Evolutionary conservation across 2,888 invertebrate species (phyloP).

Genomic region (Seladonia tumulorum): DNA sequence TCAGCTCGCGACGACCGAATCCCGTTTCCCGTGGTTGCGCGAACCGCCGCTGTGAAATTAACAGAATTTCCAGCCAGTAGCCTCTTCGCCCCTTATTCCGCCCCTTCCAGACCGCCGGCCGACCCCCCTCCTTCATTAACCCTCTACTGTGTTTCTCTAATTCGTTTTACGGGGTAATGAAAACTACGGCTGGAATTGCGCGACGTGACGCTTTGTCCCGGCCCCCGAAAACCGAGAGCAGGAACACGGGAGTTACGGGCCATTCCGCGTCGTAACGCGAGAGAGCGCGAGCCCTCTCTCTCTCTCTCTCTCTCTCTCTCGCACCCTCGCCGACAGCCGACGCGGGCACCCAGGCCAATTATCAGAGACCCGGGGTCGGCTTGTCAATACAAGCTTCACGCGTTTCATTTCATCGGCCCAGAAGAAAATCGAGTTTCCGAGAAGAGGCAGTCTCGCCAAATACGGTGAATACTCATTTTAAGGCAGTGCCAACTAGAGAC

Average conservation of each 20-base stretch:
- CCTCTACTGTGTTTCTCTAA: constrained; percentile 60
- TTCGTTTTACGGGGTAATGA: constrained; percentile 60
- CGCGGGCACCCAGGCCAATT: neutral
- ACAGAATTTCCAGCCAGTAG: constrained; percentile 48
- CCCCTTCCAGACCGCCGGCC: neutral
- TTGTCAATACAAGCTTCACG: neutral
- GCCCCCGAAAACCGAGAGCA: constrained; percentile 34
- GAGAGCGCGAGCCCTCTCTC: neutral
- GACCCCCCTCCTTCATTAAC: constrained; percentile 48
- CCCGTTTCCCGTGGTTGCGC: constrained; percentile 49
- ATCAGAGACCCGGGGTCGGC: neutral
- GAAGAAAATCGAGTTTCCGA: neutral
- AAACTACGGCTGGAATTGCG: constrained; percentile 53
- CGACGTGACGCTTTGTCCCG: constrained; percentile 54
- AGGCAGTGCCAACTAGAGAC: too few species aligned
- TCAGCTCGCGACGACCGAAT: constrained; percentile 48
- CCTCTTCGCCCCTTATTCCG: constrained; percentile 3
- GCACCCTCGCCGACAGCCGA: neutral
- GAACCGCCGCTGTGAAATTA: constrained; percentile 65
- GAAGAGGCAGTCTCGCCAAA: neutral
- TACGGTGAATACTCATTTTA: too few species aligned
- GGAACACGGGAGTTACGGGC: constrained; percentile 6
- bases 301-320: too few species aligned
- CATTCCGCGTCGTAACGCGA: constrained; percentile 10
- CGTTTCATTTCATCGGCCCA: neutral